phyloP scores from a whole-genome alignment of 2,888 invertebrate genomes.

The Antitype chi region DNA sequence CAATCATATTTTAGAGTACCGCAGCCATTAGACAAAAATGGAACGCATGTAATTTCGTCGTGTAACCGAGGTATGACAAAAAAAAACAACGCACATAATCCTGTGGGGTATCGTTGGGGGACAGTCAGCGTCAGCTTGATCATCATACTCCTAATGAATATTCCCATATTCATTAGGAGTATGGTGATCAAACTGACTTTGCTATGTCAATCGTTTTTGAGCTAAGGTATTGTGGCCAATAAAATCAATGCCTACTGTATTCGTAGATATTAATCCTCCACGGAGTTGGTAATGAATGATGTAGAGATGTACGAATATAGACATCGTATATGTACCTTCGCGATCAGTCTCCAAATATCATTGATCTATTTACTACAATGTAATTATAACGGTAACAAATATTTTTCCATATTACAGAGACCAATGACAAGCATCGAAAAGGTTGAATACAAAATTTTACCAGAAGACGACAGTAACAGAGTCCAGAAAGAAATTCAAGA shows the following conservation, averaged over 20 bases:
- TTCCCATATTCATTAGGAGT: not conserved
- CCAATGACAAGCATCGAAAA: slow-evolving; percentile 3
- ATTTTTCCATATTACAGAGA: slow-evolving; percentile 33
- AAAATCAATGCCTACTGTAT: not conserved
- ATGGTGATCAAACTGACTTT: not conserved
- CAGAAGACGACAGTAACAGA: not conserved
- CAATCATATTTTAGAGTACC: not conserved
- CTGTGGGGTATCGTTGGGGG: too few relatives aligned
- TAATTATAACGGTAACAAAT: too few relatives aligned
- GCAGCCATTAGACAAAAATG: too few relatives aligned
- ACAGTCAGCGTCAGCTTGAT: too few relatives aligned
- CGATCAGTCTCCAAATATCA: not conserved
- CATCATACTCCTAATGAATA: too few relatives aligned
- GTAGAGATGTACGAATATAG: too few relatives aligned
- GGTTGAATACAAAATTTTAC: not conserved
- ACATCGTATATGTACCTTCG: not conserved
- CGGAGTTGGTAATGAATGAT: too few relatives aligned
- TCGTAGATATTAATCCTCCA: not conserved
- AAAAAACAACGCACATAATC: too few relatives aligned
- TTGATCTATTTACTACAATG: not conserved
- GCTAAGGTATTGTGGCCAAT: not conserved
- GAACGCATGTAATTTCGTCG: too few relatives aligned
- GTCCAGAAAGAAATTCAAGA: not conserved
- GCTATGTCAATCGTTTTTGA: not conserved
- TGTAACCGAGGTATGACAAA: too few relatives aligned